Base-by-base conservation (phyloP, 2,888 invertebrate species). In the Omphaloscelis lunosa region DNA sequence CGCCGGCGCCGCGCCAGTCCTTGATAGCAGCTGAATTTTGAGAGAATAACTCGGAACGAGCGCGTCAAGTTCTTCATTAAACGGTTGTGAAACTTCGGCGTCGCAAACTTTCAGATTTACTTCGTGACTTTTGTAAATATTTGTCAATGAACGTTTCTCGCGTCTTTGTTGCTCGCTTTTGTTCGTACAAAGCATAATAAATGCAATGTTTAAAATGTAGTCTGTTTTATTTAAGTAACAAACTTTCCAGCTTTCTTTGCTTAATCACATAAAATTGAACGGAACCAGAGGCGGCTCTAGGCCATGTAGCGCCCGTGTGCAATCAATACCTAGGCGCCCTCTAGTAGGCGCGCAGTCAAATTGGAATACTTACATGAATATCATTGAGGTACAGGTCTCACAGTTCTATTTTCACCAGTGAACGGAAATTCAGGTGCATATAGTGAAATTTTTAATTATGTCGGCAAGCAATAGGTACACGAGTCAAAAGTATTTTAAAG, bases 71-170 rank as follows among this genome's bases (percentile, higher is more conserved):
- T 77, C 45, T 69, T 56, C 79, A 78, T 65, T 59, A 65, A 63
- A 59, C 56, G 63, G 29, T 68, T 20, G 67, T 48, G 23, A 34
- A 62, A 39, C n/a, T 63, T 17, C 11, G 27, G 8, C 20, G 29
- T 61, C 12, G 20, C 51, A 29, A 58, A 67, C 77, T 70, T 61
- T 53, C 27, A 23, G 23, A 59, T 80, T 73, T 66, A 62, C 48
- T 82, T 61, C 59, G 68, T 71, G 67, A 71, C 76, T 85, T 72
- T 59, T 63, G 53, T 85, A 48, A 67, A 70, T 66, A 68, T 65
- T 56, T 51, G 61, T 17, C n/a, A 15, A 23, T 63, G 29, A 62
- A 17, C 62, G 27, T 29, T 53, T 61, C n/a, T 41, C 34, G 41
- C 58, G 29, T 45, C n/a, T 29, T 63, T 45, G n/a, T 56, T 17